Percentiles rank a stretch among this genome's conserved stretches.
These are phyloP conservation scores for Potorous gilbertii DNA, from an alignment of 2,797 vertebrate species.

Conservation along the genomic window DNA sequence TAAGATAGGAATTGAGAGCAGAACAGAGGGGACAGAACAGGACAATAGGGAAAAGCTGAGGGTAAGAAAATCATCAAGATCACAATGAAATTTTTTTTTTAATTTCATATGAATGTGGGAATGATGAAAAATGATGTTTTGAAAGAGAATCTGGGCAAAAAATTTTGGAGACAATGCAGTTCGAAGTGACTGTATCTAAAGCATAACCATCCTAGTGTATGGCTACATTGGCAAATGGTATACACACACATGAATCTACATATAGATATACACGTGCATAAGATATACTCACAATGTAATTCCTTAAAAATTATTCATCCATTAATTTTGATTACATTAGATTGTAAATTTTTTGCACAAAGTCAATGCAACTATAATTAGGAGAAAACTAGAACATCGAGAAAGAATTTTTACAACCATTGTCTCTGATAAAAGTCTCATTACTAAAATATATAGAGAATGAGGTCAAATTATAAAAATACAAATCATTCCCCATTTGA, in stretches of 20 bases:
- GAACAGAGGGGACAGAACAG: neutral
- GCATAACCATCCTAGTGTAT: neutral
- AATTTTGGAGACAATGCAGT: neutral
- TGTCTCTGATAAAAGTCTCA: no score
- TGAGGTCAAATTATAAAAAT: no score
- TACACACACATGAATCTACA: neutral
- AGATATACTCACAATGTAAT: neutral
- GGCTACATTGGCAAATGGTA: neutral
- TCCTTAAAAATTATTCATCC: neutral
- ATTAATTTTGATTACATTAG: no score
- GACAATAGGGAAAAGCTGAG: neutral
- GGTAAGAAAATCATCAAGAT: neutral
- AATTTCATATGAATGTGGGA: neutral
- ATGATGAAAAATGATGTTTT: neutral
- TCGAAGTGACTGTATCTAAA: neutral
- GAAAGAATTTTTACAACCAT: no score
- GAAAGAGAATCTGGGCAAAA: neutral
- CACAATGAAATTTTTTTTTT: neutral
- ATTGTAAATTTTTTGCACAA: no score
- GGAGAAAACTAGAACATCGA: no score
- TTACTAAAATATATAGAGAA: no score
- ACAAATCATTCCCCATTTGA: no score
- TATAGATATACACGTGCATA: no score
- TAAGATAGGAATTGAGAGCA: neutral
- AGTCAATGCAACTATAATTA: no score